Base-by-base conservation (phyloP, 2,797 vertebrate genomes). In the Anabas testudineus region DNA sequence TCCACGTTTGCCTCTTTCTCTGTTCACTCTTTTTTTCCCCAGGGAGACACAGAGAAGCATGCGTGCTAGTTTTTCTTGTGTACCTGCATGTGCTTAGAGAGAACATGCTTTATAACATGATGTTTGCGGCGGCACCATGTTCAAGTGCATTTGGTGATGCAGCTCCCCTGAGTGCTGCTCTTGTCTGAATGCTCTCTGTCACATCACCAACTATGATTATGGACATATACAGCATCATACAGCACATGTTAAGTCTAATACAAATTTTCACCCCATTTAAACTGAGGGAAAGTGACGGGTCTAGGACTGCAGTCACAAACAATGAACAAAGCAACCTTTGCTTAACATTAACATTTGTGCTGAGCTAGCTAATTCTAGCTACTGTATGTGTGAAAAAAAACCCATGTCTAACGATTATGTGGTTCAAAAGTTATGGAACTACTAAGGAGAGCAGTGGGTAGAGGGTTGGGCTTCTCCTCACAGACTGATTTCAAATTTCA, bases 21-120 rank as follows among this genome's bases (percentile, higher is more conserved):
- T 72, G 55, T 81, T 52, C 48, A 21, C 48, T 57, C 41, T 69
- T 21, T 43, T 55, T 54, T 36, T 67, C 68, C 59, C 46, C 62
- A 65, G 16, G 19, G 59, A 63, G 39, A 55, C 48, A 15, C 34
- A 24, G 18, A 16, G 18, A 39, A 22, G 39, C 30, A 71, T 34
- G 36, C 18, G 46, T 59, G 3, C 55, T 47, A 4, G 46, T 45
- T 10, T 39, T 45, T 15, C 30, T 24, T 22, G 30, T 68, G 30
- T 21, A 7, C 32, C 16, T 65, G 36, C 1, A 4, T 56, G 39
- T 1, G 57, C 52, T 53, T 3, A 37, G 1, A 22, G 72, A 24
- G 37, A 43, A 66, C 24, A 30, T 32, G 18, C 61, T 67, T 60
- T 41, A 47, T 19, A 24, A 66, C 45, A 30, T 46, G 46, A 39